Evolutionary conservation across 2,888 invertebrate genomes (phyloP), one percentile per base, ranked within the genome.

Genomic region (Melipona beecheii): DNA sequence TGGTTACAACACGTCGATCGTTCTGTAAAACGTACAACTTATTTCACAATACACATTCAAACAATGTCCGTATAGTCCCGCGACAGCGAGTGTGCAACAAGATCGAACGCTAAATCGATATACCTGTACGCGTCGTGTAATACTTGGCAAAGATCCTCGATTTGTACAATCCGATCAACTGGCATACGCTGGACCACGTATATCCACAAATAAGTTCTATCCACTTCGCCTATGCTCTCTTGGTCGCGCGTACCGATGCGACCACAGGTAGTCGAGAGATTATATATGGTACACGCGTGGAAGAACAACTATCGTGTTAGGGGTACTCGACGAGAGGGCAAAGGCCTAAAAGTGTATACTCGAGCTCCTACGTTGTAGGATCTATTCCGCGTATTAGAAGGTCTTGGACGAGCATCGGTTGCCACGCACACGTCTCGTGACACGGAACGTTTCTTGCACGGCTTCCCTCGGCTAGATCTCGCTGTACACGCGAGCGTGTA

Each of bases 121-220:
- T 81, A 87, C 87, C 27, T 50, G 78, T 78, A 72, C 68, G 72
- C 71, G 19, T 19, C 43, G 68, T 81, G 81, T 85, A 85, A 83
- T 78, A 83, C 79, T 85, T 89, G 89, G 88, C 89, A 85, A 31
- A 52, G 78, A 68, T 65, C 73, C 72, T 62, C 74, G 81, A 84
- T 81, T 70, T 81, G 73, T 84, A 84, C 70, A 58, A 74, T 69
- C 62, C 69, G 71, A 43, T 81, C 78, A 77, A 75, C 81, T 90
- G 88, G 90, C 88, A 87, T 80, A 86, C 77, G 79, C 84, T 86
- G 83, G 84, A 86, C 87, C 89, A 89, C 90, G 90, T 91, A 91
- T 31, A 91, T 93, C 93, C 91, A 91, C 91, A 93, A 93, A 93
- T 93, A 93, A 93, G 90, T 84, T 81, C 78, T 86, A 81, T 86